Base-by-base conservation (phyloP, 1,140 invertebrate species). In the Phymorhynchus buccinoides region DNA sequence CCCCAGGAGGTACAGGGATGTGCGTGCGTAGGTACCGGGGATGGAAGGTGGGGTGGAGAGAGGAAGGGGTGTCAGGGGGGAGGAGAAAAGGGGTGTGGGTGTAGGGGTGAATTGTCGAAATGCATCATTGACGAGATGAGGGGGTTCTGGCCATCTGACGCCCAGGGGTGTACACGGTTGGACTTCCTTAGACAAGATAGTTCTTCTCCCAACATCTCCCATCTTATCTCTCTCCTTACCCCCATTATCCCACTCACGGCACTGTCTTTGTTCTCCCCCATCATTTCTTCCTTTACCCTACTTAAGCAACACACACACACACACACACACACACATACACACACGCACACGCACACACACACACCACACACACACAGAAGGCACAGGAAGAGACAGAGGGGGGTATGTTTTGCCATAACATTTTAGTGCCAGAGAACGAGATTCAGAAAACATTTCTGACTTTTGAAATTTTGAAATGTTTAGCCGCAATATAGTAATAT, bases 61-160 rank as follows among this genome's bases (percentile, higher is more conserved):
- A 14, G 18, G 1, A 0, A 30, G 79, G 27, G 44, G 44, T 32
- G 44, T 1, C 4, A 9, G 0, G 39, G 44, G 44, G 44, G 30
- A 30, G 22, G 79, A 52, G 44, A 27, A 14, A 12, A 7, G 79
- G 9, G 77, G 68, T 75, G 73, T 42, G 73, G 3, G 73, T 75
- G 80, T n/a, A 82, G 80, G 80, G 48, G 48, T 1, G 32, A 32
- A 6, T 32, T 48, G 80, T 82, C 56, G 44, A 27, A 44, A 35
- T 56, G 80, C 80, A 66, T 82, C 52, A 82, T 82, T 68, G 37
- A 82, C 32, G 80, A 82, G 80, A 9, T 82, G 80, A 18, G 39
- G 30, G 39, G 66, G 52, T 66, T 37, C 48, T 1, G 22, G 32
- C 52, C 66, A 66, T 41, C 56, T 66, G 80, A 68, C 48, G 52